Percentiles rank a stretch among this genome's conserved stretches.
These are phyloP conservation scores for Cettia cetti DNA, from an alignment of 2,113 vertebrate genomes.

Conservation along the genomic window DNA sequence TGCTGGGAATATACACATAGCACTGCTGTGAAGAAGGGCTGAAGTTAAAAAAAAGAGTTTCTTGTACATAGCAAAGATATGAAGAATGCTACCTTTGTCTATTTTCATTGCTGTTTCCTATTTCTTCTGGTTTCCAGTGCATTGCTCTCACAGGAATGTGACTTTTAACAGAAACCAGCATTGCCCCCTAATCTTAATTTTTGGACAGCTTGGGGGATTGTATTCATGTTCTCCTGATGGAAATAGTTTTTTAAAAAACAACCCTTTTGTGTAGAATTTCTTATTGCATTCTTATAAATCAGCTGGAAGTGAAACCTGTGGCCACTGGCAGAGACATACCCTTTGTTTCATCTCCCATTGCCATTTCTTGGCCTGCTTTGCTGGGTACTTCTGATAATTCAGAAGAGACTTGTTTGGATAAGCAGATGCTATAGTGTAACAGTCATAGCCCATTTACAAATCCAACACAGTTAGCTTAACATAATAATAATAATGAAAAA, in stretches of 20 bases:
- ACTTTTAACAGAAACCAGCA: background rate
- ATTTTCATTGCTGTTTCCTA: accelerated
- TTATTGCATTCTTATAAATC: background rate
- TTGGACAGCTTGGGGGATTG: background rate
- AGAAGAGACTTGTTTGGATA: background rate
- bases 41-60: background rate
- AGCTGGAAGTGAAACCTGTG: background rate
- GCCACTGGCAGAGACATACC: background rate
- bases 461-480: constrained; percentile 22
- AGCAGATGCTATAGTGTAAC: background rate
- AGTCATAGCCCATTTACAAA: constrained; percentile 54
- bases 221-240: background rate
- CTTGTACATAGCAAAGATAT: background rate
- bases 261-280: background rate
- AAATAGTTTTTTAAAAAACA: background rate
- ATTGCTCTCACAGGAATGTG: background rate
- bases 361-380: background rate
- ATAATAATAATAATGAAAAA: constrained; percentile 45
- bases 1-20: background rate
- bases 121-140: background rate
- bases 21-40: background rate
- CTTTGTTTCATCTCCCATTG: background rate
- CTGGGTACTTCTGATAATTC: background rate
- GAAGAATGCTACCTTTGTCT: background rate
- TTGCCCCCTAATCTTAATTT: background rate